phyloP scores from a whole-genome alignment of 2,797 vertebrate genomes.

The Anisognathus igniventris region DNA sequence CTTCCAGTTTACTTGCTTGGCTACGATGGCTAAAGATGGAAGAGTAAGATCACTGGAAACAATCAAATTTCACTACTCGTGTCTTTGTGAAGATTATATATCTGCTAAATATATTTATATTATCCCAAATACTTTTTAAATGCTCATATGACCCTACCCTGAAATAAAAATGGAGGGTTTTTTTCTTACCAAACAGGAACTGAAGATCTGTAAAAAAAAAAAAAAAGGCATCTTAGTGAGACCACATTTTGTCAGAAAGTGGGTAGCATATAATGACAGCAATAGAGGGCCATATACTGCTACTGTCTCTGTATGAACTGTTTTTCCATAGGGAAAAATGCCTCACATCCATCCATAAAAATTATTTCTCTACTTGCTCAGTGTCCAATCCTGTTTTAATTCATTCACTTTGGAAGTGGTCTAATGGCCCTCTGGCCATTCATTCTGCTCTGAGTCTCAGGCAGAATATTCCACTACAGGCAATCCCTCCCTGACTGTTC shows the following conservation, averaged over 20 bases:
- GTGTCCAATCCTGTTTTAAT: background rate
- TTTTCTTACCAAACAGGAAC: background rate
- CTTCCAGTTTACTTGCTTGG: background rate
- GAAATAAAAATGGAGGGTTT: fast-evolving
- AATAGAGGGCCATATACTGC: background rate
- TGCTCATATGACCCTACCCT: background rate
- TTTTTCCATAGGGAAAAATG: background rate
- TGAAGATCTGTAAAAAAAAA: background rate
- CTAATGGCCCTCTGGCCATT: background rate
- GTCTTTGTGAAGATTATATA: background rate
- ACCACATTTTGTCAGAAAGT: background rate
- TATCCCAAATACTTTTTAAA: background rate
- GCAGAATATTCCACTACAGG: background rate
- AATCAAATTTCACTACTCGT: background rate
- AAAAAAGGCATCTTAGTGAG: background rate
- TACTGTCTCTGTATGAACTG: background rate
- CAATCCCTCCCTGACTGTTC: background rate
- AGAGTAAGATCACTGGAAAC: background rate
- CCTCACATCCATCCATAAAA: background rate
- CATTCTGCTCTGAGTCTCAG: background rate
- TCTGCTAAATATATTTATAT: background rate
- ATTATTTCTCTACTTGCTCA: background rate
- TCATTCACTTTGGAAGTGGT: background rate
- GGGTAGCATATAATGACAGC: background rate
- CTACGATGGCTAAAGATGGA: background rate